Conservation (phyloP, 2,888 invertebrate genomes). For the Leptinotarsa haldemani region DNA sequence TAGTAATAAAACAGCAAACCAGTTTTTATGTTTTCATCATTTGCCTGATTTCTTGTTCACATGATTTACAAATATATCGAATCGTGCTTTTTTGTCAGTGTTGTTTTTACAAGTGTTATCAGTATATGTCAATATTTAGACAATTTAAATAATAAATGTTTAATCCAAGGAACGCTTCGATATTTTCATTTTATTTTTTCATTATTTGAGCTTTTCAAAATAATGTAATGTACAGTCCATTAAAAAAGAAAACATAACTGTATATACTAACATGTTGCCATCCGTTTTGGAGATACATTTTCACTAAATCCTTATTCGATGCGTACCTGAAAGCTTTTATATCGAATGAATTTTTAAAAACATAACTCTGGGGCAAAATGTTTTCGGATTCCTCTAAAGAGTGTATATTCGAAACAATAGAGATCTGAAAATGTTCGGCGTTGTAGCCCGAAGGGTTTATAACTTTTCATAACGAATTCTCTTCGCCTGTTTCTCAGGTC, state of each 20-base stretch:
- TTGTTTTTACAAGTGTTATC: no score
- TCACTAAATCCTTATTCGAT: slow-evolving; percentile 36
- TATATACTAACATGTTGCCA: background rate
- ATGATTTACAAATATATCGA: no score
- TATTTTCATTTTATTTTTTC: background rate
- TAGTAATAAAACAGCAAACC: no score
- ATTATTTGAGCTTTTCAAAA: background rate
- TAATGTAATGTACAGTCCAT: background rate
- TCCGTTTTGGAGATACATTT: slow-evolving; percentile 15
- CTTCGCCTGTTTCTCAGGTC: background rate
- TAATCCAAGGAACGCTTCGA: background rate
- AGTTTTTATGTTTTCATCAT: no score
- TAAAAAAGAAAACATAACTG: background rate
- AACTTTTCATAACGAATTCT: background rate
- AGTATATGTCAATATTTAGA: no score
- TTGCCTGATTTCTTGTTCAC: no score
- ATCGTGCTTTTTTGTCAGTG: no score
- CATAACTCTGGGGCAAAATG: slow-evolving; percentile 25
- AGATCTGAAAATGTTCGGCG: slow-evolving; percentile 27
- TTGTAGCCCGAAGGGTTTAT: background rate
- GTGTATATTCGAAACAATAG: slow-evolving; percentile 20
- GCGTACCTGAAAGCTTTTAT: slow-evolving; percentile 43
- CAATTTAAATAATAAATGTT: background rate
- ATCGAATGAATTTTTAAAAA: slow-evolving; percentile 43
- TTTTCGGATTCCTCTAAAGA: slow-evolving; percentile 1